phyloP scores from a whole-genome alignment of 2,113 vertebrate species.

The Anguilla japonica region DNA sequence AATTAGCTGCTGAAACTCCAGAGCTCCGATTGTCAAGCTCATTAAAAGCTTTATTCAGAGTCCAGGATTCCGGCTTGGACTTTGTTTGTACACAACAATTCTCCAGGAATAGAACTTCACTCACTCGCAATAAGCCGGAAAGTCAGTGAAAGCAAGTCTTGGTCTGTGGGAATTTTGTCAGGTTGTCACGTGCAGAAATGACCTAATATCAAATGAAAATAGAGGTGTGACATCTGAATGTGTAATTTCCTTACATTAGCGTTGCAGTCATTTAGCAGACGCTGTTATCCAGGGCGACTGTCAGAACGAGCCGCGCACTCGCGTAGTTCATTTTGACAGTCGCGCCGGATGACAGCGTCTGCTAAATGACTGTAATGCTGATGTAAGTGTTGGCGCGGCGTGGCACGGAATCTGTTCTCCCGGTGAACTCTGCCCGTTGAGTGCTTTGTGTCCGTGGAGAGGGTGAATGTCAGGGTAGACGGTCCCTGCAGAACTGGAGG shows the following conservation, averaged over 20 bases:
- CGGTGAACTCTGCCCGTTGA: not conserved
- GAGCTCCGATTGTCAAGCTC: conserved; percentile 66
- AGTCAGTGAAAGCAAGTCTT: not conserved
- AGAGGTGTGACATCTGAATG: not conserved
- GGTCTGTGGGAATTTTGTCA: not conserved
- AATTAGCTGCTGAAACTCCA: conserved; percentile 47
- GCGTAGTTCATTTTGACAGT: not conserved
- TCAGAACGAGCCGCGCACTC: not conserved
- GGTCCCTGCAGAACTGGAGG: not conserved
- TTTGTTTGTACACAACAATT: conserved; percentile 70
- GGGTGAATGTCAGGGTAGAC: not conserved
- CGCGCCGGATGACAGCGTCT: not conserved
- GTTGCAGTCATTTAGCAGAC: not conserved
- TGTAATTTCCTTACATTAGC: not conserved
- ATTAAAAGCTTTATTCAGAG: conserved; percentile 71
- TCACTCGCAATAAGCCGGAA: conserved; percentile 55
- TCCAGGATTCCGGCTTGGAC: conserved; percentile 63
- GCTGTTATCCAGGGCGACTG: not conserved
- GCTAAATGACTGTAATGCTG: not conserved
- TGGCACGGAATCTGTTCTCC: not conserved
- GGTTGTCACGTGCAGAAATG: not conserved
- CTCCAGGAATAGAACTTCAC: conserved; percentile 69
- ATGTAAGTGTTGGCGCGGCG: not conserved
- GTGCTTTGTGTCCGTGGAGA: not conserved
- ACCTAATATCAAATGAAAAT: not conserved